These are phyloP conservation scores for Actinemys pallida DNA, from an alignment of 2,113 vertebrate species.

Conservation along the genomic window DNA sequence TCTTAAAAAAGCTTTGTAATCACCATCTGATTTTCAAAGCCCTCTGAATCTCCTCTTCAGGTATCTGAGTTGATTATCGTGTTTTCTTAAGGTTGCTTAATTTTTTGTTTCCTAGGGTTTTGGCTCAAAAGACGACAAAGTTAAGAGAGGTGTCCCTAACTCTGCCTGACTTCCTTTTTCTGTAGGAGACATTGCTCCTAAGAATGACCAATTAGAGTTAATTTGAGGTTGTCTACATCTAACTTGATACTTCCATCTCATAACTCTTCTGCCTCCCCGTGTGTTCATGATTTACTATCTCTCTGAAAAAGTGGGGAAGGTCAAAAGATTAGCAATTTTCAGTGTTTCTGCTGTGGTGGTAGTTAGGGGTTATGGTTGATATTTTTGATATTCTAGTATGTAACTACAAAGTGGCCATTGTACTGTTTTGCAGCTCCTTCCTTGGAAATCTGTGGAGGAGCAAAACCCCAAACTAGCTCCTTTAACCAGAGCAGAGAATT, in stretches of 20 bases:
- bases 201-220: background rate
- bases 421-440: background rate
- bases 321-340: background rate
- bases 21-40: background rate
- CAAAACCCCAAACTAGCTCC: background rate
- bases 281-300: background rate
- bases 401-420: background rate
- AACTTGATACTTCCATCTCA: background rate
- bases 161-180: background rate
- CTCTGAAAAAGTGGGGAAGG: background rate
- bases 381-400: background rate
- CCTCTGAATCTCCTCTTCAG: background rate
- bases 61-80: background rate
- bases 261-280: fast-evolving
- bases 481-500: background rate
- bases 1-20: background rate
- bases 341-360: background rate
- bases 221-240: background rate
- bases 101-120: background rate
- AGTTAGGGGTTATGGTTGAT: background rate
- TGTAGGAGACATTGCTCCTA: background rate
- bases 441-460: background rate
- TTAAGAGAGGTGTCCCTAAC: background rate
- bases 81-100: background rate
- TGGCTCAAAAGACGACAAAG: background rate